Evolutionary conservation across 2,113 vertebrate species (phyloP), one percentile per base, ranked within the genome.

Genomic region (Aptenodytes forsteri): DNA sequence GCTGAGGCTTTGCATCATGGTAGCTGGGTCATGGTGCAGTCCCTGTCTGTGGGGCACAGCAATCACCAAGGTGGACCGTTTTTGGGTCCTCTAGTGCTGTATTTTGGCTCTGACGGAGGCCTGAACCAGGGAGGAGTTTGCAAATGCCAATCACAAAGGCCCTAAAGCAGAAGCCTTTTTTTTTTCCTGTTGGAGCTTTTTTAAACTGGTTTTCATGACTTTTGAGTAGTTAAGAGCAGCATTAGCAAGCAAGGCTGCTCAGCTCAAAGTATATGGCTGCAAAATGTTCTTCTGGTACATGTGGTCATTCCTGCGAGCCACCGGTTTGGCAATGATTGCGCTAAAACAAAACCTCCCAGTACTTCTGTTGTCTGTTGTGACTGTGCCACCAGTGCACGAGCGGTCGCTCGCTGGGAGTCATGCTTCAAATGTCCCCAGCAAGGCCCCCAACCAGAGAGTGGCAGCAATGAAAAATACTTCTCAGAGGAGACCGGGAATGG

Each of bases 311-410:
- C 34, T 73, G 65, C 2, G 3, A 72, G 21, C 32, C 54, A 22
- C 7, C 0, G 0, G 9, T 67, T 76, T 59, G 50, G 36, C 36
- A 85, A 11, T 36, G 23, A 36, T 27, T 59, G 44, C 3, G 2
- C 40, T 66, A 29, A 67, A 81, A 59, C 25, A 89, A 72, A 82
- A 71, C 25, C 9, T 88, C 27, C 17, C 3, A 2, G 16, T 92
- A 36, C 32, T 78, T 72, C 21, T 81, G 1, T 44, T 83, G 38
- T 56, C 23, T 78, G 42, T 71, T 1, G 0, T 65, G 42, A 54
- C 46, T 14, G 16, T 83, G 47, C 34, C n/a, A 58, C 36, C 36
- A 34, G 15, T 36, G 49, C 40, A 30, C 0, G 0, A 56, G 30
- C 38, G 61, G 36, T 64, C 46, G 36, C n/a, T 75, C 0, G 0